These are phyloP conservation scores for Cotesia vestalis DNA, from an alignment of 1,140 invertebrate species.

Conservation along the genomic window DNA sequence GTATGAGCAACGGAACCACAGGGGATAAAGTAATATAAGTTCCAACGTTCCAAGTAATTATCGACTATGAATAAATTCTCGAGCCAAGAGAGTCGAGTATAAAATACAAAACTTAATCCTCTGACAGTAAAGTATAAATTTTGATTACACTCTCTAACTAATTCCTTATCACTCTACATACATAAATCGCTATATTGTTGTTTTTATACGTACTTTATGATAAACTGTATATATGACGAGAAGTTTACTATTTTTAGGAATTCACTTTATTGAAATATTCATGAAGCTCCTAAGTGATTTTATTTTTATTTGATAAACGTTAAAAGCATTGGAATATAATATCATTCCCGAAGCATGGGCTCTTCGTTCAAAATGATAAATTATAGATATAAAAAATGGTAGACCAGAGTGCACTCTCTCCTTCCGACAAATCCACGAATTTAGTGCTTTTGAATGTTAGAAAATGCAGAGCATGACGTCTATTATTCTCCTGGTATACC, in stretches of 20 bases:
- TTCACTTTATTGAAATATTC: not conserved
- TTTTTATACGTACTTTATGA: too few relatives aligned
- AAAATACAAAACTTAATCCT: conserved; percentile 17
- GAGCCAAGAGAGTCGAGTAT: not conserved
- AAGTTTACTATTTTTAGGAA: not conserved
- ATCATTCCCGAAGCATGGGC: too few relatives aligned
- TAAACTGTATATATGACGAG: too few relatives aligned
- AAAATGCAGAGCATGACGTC: conserved; percentile 31
- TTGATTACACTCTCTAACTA: not conserved
- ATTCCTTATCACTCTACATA: too few relatives aligned
- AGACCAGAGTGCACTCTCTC: not conserved
- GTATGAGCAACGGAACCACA: conserved; percentile 28
- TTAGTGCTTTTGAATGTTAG: conserved; percentile 11
- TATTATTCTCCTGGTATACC: conserved; percentile 44
- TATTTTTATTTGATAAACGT: too few relatives aligned
- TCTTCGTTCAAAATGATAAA: too few relatives aligned
- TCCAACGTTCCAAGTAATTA: conserved; percentile 31
- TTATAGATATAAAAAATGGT: too few relatives aligned
- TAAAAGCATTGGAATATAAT: too few relatives aligned
- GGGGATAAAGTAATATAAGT: conserved; percentile 29
- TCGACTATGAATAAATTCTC: conserved; percentile 37
- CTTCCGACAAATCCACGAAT: conserved; percentile 1
- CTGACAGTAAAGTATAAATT: conserved; percentile 1
- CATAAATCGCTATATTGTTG: too few relatives aligned
- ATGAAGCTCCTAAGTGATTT: too few relatives aligned